Evolutionary conservation across 2,797 vertebrate genomes (phyloP).

Genomic region (Syngnathus rostellatus): DNA sequence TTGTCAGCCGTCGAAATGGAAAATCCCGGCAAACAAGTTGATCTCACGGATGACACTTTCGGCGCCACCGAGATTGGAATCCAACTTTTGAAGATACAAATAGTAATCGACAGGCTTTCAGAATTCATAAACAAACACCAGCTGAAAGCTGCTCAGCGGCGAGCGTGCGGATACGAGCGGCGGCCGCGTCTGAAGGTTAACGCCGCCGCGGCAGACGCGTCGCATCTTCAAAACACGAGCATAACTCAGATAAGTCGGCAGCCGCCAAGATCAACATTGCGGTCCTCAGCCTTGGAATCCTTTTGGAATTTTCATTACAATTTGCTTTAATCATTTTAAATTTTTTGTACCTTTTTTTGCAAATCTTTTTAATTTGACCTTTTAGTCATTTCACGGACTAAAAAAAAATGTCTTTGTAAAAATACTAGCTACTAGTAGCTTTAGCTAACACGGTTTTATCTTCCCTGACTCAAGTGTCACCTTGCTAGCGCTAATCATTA

Average conservation of each 20-base stretch:
- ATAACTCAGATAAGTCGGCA: constrained; percentile 30
- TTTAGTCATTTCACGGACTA: too few relatives aligned
- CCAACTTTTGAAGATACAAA: too few relatives aligned
- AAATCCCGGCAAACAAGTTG: background rate
- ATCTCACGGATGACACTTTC: background rate
- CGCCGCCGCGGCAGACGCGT: constrained; percentile 14
- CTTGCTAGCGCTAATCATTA: constrained; percentile 21
- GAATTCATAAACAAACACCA: background rate
- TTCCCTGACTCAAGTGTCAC: constrained; percentile 9
- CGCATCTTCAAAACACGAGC: constrained; percentile 36
- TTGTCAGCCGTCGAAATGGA: background rate
- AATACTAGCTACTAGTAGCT: background rate
- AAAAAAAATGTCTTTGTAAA: too few relatives aligned
- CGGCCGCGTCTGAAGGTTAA: constrained; percentile 35
- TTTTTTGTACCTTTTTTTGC: too few relatives aligned
- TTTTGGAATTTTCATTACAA: too few relatives aligned
- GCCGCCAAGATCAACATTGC: constrained; percentile 16
- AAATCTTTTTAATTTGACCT: background rate
- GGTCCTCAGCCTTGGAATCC: background rate
- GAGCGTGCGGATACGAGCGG: background rate
- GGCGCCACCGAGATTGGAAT: too few relatives aligned
- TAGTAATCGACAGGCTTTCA: background rate
- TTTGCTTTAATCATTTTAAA: too few relatives aligned
- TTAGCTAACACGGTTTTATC: background rate
- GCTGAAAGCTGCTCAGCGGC: too few relatives aligned